Evolutionary conservation across 1,140 invertebrate genomes (phyloP), one percentile per base, ranked within the genome.

Genomic region (Lepidurus couesii): DNA sequence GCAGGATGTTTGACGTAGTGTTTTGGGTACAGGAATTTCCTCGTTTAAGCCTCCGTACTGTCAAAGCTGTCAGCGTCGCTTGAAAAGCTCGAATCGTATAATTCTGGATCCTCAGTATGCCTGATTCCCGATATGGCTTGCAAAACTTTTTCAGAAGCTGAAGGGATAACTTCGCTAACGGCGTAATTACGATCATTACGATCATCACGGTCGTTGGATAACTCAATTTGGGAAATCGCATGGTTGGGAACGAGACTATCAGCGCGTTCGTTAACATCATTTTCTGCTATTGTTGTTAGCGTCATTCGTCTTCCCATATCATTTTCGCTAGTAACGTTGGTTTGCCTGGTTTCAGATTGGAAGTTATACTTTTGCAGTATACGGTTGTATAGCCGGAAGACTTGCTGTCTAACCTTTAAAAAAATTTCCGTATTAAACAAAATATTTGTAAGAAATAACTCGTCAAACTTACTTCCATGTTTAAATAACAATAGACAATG

Each of bases 401-500:
- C 53, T 65, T 65, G 53, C 53, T 65, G 53, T 16, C 53, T 13
- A n/a, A 65, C 53, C 53, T 65, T 11, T n/a, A 47, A 10, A 16
- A 65, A 65, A 65, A 1, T 21, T n/a, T 65, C 7, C 7, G 53
- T 9, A 65, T 13, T n/a, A n/a, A 7, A 7, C 26, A 26, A 0
- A 44, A 21, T 21, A 24, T 44, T 11, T 75, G n/a, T n/a, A 43
- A 26, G 74, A 75, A 16, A 34, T 13, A 16, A 34, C 34, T 34
- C 34, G 34, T 34, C 43, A 16, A 21, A 43, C n/a, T 84, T 83
- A 90, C 89, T 86, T 90, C 89, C 81, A 86, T 86, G 81, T 89
- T 89, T 11, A 86, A 79, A 80, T 89, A 90, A 81, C 89, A 90
- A 81, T 89, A 90, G 0, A 90, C 82, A 75, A 88, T 75, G 9